These are phyloP conservation scores for Semaprochilodus insignis DNA, from an alignment of 2,797 vertebrate genomes.

Conservation along the genomic window DNA sequence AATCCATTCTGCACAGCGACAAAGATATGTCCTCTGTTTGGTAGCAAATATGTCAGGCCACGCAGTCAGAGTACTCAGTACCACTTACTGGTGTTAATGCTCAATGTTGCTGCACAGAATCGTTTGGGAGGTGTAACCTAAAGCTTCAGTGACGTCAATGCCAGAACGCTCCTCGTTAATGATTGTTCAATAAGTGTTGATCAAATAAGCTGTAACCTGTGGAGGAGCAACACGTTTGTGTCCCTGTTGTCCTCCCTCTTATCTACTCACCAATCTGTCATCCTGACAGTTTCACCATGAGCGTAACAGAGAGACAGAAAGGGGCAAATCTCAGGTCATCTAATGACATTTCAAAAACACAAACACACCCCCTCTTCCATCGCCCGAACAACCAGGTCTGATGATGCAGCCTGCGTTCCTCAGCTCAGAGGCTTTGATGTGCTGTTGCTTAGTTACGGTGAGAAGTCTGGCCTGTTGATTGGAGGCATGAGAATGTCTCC, in stretches of 20 bases:
- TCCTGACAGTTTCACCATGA: slow-evolving; percentile 42
- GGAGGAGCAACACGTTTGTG: slow-evolving; percentile 19
- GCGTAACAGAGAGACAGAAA: slow-evolving; percentile 26
- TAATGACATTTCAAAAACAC: slow-evolving; percentile 51
- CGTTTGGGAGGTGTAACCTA: background rate
- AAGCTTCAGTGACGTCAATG: background rate
- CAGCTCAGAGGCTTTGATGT: slow-evolving; percentile 46
- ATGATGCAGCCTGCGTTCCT: slow-evolving; percentile 35
- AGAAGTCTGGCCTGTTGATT: slow-evolving; percentile 57
- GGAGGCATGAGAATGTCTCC: slow-evolving; percentile 50
- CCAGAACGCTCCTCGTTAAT: background rate
- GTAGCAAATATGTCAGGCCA: background rate
- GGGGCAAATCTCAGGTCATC: slow-evolving; percentile 47
- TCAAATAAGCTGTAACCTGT: slow-evolving; percentile 33
- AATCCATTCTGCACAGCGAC: no score
- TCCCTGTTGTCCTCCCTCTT: slow-evolving; percentile 33
- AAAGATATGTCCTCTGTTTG: background rate
- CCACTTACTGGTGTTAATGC: background rate
- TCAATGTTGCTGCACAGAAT: background rate
- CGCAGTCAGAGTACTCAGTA: no score
- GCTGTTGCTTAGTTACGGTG: slow-evolving; percentile 58
- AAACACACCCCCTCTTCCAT: slow-evolving; percentile 45
- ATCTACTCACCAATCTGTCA: slow-evolving; percentile 49
- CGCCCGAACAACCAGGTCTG: slow-evolving; percentile 35
- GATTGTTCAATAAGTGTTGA: slow-evolving; percentile 25